Percentiles rank a stretch among this genome's conserved stretches.
Evolutionary conservation across 1,140 invertebrate species (phyloP).

Genomic region (Drosophila subpulchrella): DNA sequence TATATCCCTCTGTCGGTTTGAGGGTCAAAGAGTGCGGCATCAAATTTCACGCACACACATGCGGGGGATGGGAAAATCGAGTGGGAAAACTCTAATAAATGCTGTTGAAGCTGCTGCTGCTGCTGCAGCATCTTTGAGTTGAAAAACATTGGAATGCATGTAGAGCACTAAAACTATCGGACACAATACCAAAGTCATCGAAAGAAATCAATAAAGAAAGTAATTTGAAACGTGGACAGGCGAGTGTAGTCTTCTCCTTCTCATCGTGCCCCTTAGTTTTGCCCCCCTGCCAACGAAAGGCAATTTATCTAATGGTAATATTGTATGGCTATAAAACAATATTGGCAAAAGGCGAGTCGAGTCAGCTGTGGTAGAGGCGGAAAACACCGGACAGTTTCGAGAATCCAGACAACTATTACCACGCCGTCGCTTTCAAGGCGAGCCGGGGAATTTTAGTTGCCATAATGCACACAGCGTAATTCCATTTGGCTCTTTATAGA

Average conservation of each 20-base stretch:
- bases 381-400: not conserved
- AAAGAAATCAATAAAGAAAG: constrained; percentile 79
- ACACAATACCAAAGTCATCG: constrained; percentile 52
- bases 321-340: constrained; percentile 82
- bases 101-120: constrained; percentile 2
- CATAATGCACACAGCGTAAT: constrained; percentile 34
- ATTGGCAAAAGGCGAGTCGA: constrained; percentile 76
- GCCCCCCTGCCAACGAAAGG: constrained; percentile 46
- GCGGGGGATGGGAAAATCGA: constrained; percentile 12
- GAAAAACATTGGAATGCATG: constrained; percentile 52
- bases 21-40: constrained; percentile 61
- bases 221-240: constrained; percentile 75
- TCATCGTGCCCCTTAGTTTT: not conserved
- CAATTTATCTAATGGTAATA: constrained; percentile 83
- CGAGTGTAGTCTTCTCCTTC: constrained; percentile 2
- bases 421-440: constrained; percentile 53
- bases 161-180: constrained; percentile 54
- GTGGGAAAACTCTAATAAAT: constrained; percentile 25
- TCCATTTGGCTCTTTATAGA: constrained; percentile 1
- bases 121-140: constrained; percentile 1
- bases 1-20: constrained; percentile 5
- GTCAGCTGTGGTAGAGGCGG: constrained; percentile 31
- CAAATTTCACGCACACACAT: constrained; percentile 59
- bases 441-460: constrained; percentile 32
- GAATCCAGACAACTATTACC: constrained; percentile 15